Conservation (phyloP, 2,797 vertebrate species). For the Eulemur rubriventer region DNA sequence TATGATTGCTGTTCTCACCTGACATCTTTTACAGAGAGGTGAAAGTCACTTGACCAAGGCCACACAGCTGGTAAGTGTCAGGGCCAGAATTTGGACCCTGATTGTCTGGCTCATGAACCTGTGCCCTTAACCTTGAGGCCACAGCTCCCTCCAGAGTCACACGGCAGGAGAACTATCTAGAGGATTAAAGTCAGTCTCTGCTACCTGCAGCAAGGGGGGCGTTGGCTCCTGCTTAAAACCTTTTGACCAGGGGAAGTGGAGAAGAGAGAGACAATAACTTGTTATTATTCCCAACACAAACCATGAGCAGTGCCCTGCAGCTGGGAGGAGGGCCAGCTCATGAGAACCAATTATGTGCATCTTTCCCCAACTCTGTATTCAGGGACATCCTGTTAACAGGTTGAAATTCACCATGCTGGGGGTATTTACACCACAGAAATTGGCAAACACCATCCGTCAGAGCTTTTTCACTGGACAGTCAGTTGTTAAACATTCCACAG, state of each 20-base stretch:
- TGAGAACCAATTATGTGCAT: not conserved
- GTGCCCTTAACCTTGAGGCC: not conserved
- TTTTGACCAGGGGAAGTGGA: not conserved
- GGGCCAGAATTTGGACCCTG: not conserved
- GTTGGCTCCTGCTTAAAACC: not conserved
- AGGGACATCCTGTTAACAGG: not conserved
- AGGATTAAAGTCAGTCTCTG: not conserved
- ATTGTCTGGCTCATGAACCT: not conserved
- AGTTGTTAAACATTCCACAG: conserved; percentile 2
- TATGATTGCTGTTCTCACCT: not conserved
- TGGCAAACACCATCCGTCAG: conserved; percentile 13
- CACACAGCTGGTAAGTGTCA: not conserved
- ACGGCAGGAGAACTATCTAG: not conserved
- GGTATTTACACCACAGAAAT: conserved; percentile 60
- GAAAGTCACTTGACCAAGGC: not conserved
- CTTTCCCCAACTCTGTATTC: not conserved
- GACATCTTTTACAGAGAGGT: not conserved
- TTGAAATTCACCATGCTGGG: not conserved
- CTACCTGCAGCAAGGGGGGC: no score
- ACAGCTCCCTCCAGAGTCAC: not conserved
- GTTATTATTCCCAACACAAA: not conserved
- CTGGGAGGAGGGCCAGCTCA: not conserved
- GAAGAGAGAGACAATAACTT: not conserved
- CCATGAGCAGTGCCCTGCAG: not conserved
- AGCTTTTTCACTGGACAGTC: not conserved